phyloP scores from a whole-genome alignment of 2,888 invertebrate species.

The Drosophila nr. perissopoda region DNA sequence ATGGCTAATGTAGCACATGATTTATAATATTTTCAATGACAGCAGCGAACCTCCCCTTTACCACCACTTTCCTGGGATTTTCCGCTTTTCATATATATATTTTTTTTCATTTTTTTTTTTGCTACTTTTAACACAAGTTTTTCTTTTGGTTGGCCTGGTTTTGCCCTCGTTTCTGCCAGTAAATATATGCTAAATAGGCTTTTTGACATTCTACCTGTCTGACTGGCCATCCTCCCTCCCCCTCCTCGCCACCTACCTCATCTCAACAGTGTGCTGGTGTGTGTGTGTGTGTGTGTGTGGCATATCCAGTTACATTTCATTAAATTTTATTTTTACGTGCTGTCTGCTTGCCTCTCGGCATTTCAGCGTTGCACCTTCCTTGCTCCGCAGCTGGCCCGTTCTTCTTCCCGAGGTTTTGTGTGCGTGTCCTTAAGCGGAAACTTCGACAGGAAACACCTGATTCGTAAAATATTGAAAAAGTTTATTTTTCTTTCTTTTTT shows the following conservation, averaged over 20 bases:
- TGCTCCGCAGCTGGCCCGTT: background rate
- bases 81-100: slow-evolving; percentile 13
- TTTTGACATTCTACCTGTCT: slow-evolving; percentile 79
- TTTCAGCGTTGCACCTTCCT: slow-evolving; percentile 21
- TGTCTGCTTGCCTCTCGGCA: slow-evolving; percentile 56
- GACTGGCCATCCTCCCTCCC: slow-evolving; percentile 5
- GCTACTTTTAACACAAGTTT: slow-evolving; percentile 56
- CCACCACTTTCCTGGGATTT: slow-evolving; percentile 24
- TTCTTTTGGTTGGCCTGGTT: slow-evolving; percentile 24
- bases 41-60: slow-evolving; percentile 29
- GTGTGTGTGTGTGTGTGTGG: slow-evolving; percentile 24
- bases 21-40: slow-evolving; percentile 79
- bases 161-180: slow-evolving; percentile 54
- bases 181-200: slow-evolving; percentile 81
- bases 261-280: background rate
- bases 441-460: slow-evolving; percentile 81
- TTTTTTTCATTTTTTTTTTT: slow-evolving; percentile 26
- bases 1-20: slow-evolving; percentile 81
- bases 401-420: slow-evolving; percentile 19
- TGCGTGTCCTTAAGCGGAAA: slow-evolving; percentile 81
- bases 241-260: background rate
- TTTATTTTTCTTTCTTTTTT: slow-evolving; percentile 47
- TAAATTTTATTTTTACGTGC: slow-evolving; percentile 79
- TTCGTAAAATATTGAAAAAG: slow-evolving; percentile 81
- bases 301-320: slow-evolving; percentile 81